Evolutionary conservation across 1,140 invertebrate species (phyloP).

Genomic region (Apis mellifera): Amel_HAv3.1 CM009936.2:4727001-4727500

Average conservation of each 20-base stretch:
- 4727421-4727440: slow-evolving; percentile 1
- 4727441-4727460: background rate
- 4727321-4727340: too few species aligned
- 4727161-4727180: background rate
- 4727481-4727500: background rate
- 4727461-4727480: background rate
- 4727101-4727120: background rate
- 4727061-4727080: background rate
- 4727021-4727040: background rate
- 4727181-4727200: background rate
- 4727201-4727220: background rate
- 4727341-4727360: too few species aligned
- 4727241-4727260: too few species aligned
- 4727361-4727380: too few species aligned
- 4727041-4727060: background rate
- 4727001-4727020: background rate
- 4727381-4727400: too few species aligned
- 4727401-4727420: background rate
- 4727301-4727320: too few species aligned
- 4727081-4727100: too few species aligned
- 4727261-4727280: background rate
- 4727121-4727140: background rate
- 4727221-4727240: background rate
- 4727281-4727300: background rate
- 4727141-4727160: background rate